phyloP scores from a whole-genome alignment of 2,113 vertebrate genomes.

The Proterorhinus semilunaris region DNA sequence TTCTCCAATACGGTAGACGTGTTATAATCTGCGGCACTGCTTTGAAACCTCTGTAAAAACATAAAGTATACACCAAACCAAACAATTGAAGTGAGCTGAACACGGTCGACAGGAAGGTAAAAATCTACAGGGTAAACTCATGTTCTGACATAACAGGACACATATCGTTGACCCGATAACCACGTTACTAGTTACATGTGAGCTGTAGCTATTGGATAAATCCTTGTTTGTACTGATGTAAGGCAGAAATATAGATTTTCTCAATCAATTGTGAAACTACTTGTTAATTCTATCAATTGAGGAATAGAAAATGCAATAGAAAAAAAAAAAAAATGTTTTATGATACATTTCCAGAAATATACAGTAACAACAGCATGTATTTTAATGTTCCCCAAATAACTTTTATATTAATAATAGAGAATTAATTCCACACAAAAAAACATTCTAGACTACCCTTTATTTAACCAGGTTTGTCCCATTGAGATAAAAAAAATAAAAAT shows the following conservation, averaged over 20 bases:
- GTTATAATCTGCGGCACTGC: background rate
- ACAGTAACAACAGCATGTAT: background rate
- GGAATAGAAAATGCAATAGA: background rate
- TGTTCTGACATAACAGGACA: background rate
- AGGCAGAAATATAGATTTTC: too few species aligned
- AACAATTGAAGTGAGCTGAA: background rate
- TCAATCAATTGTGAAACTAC: too few species aligned
- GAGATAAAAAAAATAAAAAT: too few species aligned
- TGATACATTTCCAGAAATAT: background rate
- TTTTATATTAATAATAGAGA: too few species aligned
- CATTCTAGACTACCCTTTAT: too few species aligned
- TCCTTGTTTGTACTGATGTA: background rate
- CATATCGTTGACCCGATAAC: constrained; percentile 5
- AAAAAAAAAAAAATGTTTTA: background rate
- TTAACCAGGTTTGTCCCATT: background rate
- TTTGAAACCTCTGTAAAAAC: constrained; percentile 23
- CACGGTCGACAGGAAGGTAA: background rate
- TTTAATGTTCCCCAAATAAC: too few species aligned
- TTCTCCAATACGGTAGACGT: background rate
- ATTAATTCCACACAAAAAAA: too few species aligned
- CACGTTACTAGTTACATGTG: background rate
- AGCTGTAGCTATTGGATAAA: too few species aligned
- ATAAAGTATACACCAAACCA: constrained; percentile 5
- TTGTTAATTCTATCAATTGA: background rate
- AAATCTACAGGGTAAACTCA: background rate